These are phyloP conservation scores for Callocephalon fimbriatum DNA, from an alignment of 2,113 vertebrate genomes.

Conservation along the genomic window DNA sequence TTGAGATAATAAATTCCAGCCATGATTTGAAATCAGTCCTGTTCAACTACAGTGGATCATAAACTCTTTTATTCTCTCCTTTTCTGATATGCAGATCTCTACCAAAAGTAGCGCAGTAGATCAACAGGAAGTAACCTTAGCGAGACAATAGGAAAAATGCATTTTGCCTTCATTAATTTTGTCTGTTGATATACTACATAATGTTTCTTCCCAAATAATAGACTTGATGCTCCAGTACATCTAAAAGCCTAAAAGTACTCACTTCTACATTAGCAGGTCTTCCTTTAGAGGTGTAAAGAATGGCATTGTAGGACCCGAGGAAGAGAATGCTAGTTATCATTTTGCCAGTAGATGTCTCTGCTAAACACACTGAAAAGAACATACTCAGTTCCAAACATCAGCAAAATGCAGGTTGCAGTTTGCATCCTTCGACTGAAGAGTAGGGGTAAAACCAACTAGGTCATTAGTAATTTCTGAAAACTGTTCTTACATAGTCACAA, in stretches of 20 bases:
- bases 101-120: neutral
- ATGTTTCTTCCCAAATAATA: neutral
- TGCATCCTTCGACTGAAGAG: neutral
- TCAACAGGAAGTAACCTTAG: neutral
- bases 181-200: neutral
- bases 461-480: neutral
- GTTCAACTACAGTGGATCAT: neutral
- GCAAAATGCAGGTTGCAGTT: neutral
- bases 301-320: neutral
- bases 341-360: slow-evolving; percentile 63
- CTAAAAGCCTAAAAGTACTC: neutral
- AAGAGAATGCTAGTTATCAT: neutral
- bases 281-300: neutral
- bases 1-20: neutral
- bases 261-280: neutral
- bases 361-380: slow-evolving; percentile 7
- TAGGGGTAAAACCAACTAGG: neutral
- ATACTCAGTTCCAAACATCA: neutral
- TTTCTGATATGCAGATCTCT: neutral
- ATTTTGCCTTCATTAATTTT: slow-evolving; percentile 14
- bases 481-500: neutral
- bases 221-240: neutral
- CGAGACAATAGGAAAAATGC: neutral
- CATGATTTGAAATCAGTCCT: neutral
- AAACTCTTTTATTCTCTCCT: neutral